Percentiles rank a stretch among this genome's conserved stretches.
phyloP scores from a whole-genome alignment of 2,797 vertebrate species.

The Schizopygopsis malacanthus region DNA sequence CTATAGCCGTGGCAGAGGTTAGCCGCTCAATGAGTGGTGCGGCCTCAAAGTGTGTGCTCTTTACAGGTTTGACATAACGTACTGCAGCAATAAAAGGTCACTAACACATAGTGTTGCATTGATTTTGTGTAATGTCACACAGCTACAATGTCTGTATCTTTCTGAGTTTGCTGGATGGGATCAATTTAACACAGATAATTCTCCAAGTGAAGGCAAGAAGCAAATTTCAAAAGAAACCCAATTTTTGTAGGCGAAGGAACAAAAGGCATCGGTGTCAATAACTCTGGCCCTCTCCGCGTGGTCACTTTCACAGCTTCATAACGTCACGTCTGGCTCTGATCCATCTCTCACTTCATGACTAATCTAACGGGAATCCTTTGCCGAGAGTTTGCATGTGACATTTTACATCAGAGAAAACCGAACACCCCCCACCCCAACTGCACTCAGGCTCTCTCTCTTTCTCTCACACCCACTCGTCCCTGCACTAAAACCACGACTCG shows the following conservation, averaged over 20 bases:
- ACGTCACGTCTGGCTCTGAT: slow-evolving; percentile 58
- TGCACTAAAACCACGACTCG: slow-evolving; percentile 38
- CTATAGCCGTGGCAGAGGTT: slow-evolving; percentile 49
- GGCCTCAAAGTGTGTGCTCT: slow-evolving; percentile 40
- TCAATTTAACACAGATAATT: slow-evolving; percentile 43
- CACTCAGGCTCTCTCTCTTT: slow-evolving; percentile 31
- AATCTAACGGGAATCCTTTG: slow-evolving; percentile 63
- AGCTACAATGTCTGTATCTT: slow-evolving; percentile 51
- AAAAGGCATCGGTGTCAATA: slow-evolving; percentile 39
- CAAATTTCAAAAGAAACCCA: slow-evolving; percentile 44
- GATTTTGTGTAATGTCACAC: slow-evolving; percentile 60
- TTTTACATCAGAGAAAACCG: slow-evolving; percentile 57
- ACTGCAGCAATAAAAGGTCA: slow-evolving; percentile 56
- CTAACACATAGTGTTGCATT: slow-evolving; percentile 56
- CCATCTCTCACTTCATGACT: slow-evolving; percentile 55
- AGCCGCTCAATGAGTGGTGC: slow-evolving; percentile 50
- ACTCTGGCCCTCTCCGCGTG: slow-evolving; percentile 44
- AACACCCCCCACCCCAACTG: slow-evolving; percentile 33
- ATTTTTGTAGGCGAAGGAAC: slow-evolving; percentile 11
- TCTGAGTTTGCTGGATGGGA: slow-evolving; percentile 30
- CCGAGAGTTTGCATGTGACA: slow-evolving; percentile 46
- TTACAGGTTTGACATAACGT: slow-evolving; percentile 49
- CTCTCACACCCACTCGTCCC: slow-evolving; percentile 29
- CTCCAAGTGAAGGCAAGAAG: slow-evolving; percentile 35
- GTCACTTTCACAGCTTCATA: slow-evolving; percentile 62